phyloP scores from a whole-genome alignment of 2,888 invertebrate genomes.

The Heliconius cydno region DNA sequence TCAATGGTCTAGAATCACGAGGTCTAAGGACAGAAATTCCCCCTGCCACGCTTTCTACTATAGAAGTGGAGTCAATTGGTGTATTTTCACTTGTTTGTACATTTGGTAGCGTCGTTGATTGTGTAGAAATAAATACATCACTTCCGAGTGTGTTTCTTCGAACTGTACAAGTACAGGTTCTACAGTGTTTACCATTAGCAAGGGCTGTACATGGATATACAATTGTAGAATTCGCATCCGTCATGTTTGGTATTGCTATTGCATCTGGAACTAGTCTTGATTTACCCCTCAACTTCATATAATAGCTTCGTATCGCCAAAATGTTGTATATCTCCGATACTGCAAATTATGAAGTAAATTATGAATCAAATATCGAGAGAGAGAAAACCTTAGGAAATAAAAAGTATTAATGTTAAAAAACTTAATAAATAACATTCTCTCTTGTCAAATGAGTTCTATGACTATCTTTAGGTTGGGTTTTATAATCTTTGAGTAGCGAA shows the following conservation, averaged over 20 bases:
- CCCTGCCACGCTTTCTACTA: background rate
- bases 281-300: slow-evolving; percentile 39
- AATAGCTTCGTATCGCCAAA: slow-evolving; percentile 43
- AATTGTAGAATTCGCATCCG: background rate
- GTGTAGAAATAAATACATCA: background rate
- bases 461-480: too few relatives aligned
- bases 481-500: too few relatives aligned
- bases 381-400: too few relatives aligned
- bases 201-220: background rate
- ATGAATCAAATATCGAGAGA: too few relatives aligned
- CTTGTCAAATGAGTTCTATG: too few relatives aligned
- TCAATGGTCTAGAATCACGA: slow-evolving; percentile 17
- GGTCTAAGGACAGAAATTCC: background rate
- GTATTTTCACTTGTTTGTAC: background rate
- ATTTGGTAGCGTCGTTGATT: background rate
- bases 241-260: background rate
- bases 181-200: background rate
- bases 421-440: too few relatives aligned
- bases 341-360: slow-evolving; percentile 35
- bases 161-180: background rate
- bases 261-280: slow-evolving; percentile 26
- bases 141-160: background rate
- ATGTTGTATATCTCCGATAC: slow-evolving; percentile 44
- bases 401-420: too few relatives aligned
- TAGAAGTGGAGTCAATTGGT: background rate